phyloP scores from a whole-genome alignment of 2,797 vertebrate genomes.

The Hypotaenidia okinawae region DNA sequence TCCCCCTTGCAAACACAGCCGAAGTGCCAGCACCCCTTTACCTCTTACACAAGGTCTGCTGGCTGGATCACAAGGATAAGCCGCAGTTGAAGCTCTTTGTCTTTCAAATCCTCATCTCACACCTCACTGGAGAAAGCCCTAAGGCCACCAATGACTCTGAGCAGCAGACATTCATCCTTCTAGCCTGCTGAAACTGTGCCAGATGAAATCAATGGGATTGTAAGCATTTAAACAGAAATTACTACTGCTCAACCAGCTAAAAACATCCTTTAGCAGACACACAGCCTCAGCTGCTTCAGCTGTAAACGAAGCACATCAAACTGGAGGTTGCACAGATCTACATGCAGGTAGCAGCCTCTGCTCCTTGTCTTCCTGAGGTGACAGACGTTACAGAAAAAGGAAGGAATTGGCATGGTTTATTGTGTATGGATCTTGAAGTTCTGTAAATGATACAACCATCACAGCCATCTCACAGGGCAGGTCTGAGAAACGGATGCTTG shows the following conservation, averaged over 20 bases:
- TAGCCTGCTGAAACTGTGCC: conserved; percentile 28
- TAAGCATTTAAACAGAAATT: conserved; percentile 30
- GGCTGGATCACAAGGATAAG: neutral
- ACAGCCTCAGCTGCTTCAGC: neutral
- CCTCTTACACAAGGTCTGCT: neutral
- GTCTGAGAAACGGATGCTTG: neutral
- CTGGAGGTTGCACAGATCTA: neutral
- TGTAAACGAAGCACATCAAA: neutral
- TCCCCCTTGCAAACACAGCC: neutral
- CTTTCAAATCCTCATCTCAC: conserved; percentile 44
- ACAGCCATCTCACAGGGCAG: neutral
- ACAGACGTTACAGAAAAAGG: neutral
- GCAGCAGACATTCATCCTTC: conserved; percentile 14
- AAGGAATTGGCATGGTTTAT: neutral
- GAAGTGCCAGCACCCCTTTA: neutral
- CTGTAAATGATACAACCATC: neutral
- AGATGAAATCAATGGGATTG: neutral
- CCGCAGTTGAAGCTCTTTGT: neutral
- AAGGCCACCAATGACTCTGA: neutral
- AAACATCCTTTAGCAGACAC: neutral
- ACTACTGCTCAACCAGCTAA: conserved; percentile 1
- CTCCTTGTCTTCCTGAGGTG: neutral
- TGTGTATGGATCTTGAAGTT: neutral
- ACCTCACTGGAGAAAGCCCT: conserved; percentile 53
- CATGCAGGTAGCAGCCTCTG: neutral